Conservation (phyloP, 2,113 vertebrate genomes). For the Petromus typicus region DNA sequence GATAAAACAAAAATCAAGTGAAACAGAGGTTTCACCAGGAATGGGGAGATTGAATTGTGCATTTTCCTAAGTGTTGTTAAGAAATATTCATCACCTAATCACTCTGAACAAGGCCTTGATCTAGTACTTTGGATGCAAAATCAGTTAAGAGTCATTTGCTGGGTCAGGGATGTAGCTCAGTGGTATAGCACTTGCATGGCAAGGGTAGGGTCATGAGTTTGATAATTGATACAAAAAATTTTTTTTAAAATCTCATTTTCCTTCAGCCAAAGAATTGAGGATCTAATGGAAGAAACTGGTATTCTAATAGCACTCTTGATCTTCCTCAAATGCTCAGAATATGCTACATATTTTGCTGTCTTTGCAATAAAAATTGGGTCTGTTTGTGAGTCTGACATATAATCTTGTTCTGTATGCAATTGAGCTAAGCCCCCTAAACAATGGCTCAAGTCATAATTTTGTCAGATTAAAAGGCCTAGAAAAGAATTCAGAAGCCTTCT, state of each 20-base stretch:
- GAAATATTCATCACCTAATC: background rate
- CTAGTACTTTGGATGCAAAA: background rate
- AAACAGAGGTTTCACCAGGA: background rate
- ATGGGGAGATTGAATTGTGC: background rate
- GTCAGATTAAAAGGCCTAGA: background rate
- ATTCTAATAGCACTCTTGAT: background rate
- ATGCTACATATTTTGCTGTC: background rate
- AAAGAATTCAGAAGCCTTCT: background rate
- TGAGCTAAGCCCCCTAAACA: background rate
- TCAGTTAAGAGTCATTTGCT: background rate
- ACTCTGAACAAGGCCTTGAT: background rate
- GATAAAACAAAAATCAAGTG: background rate
- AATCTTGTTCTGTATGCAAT: background rate
- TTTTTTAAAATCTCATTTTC: background rate
- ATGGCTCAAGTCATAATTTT: background rate
- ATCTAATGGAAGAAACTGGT: background rate
- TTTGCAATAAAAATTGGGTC: background rate
- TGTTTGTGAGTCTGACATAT: background rate
- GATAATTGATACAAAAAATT: no score
- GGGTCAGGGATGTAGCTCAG: no score
- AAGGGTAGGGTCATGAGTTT: no score
- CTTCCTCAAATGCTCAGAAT: background rate
- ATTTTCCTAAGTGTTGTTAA: background rate
- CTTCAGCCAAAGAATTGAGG: background rate
- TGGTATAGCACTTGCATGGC: no score